Evolutionary conservation across 2,888 invertebrate species (phyloP).

Genomic region (Caenorhabditis zanzibari): DNA sequence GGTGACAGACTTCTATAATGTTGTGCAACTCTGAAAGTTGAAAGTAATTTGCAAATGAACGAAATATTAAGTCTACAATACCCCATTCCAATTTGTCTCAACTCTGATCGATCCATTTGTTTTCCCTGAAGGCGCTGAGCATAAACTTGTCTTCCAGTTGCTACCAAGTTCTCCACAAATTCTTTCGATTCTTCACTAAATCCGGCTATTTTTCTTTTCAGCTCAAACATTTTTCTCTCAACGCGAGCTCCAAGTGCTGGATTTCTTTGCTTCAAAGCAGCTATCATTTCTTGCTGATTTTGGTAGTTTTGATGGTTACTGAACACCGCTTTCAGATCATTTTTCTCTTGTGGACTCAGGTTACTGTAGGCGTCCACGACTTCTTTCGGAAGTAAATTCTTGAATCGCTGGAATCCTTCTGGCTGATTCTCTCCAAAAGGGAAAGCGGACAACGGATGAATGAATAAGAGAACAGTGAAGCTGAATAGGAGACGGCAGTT

Average conservation of each 20-base stretch:
- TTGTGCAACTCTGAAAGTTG: slow-evolving; percentile 28
- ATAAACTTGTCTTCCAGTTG: slow-evolving; percentile 34
- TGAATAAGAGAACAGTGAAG: neutral
- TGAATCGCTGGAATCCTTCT: slow-evolving; percentile 34
- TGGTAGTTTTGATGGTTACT: slow-evolving; percentile 37
- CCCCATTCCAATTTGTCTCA: slow-evolving; percentile 49
- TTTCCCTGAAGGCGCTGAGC: slow-evolving; percentile 40
- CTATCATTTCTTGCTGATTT: slow-evolving; percentile 41
- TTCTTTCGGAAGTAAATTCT: slow-evolving; percentile 52
- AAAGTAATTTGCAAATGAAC: neutral
- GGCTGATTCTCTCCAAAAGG: slow-evolving; percentile 9
- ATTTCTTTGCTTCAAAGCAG: slow-evolving; percentile 47
- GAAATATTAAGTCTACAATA: neutral
- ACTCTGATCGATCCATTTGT: slow-evolving; percentile 25
- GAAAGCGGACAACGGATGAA: slow-evolving; percentile 8
- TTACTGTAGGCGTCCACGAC: slow-evolving; percentile 45
- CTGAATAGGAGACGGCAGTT: neutral
- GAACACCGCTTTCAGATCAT: slow-evolving; percentile 52
- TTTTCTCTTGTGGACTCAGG: slow-evolving; percentile 38
- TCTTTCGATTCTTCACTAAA: slow-evolving; percentile 48
- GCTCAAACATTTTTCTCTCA: slow-evolving; percentile 36
- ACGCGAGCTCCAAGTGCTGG: slow-evolving; percentile 60
- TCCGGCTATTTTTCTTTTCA: slow-evolving; percentile 51
- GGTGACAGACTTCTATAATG: slow-evolving; percentile 41
- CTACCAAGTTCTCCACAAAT: slow-evolving; percentile 43